phyloP scores from a whole-genome alignment of 2,888 invertebrate genomes.

The Eretmocerus hayati region DNA sequence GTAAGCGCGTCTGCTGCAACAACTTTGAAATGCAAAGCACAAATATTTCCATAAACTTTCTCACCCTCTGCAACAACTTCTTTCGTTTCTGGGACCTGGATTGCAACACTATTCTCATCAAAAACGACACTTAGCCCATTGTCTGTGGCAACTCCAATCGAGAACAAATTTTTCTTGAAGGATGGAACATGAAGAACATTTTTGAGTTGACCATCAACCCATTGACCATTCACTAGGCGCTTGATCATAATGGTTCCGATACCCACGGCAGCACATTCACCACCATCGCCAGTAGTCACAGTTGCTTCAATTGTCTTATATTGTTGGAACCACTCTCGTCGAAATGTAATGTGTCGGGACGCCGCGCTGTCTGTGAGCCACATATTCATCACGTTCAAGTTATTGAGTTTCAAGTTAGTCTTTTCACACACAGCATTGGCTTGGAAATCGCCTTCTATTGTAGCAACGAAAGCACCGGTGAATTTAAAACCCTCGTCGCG shows the following conservation, averaged over 20 bases:
- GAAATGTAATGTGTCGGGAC: conserved; percentile 23
- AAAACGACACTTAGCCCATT: conserved; percentile 1
- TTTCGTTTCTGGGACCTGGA: not conserved
- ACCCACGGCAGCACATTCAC: conserved; percentile 16
- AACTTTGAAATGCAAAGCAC: conserved; percentile 18
- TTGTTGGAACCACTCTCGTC: conserved; percentile 21
- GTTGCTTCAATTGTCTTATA: conserved; percentile 5
- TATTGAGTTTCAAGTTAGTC: not conserved
- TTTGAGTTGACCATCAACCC: conserved; percentile 17
- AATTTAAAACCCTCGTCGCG: not conserved
- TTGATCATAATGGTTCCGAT: conserved; percentile 17
- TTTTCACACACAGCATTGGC: not conserved
- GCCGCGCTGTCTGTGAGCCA: conserved; percentile 26
- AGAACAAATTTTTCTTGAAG: conserved; percentile 25
- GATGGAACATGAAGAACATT: conserved; percentile 26
- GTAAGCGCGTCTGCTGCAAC: not conserved
- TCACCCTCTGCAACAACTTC: not conserved
- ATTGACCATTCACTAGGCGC: conserved; percentile 17
- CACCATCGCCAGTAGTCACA: conserved; percentile 17
- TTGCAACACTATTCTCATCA: not conserved
- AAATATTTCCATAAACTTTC: conserved; percentile 22
- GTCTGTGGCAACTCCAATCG: conserved; percentile 16
- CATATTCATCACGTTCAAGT: not conserved
- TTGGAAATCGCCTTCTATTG: too few relatives aligned
- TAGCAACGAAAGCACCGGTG: conserved; percentile 15